Evolutionary conservation across 2,797 vertebrate species (phyloP).

Genomic region (Prunella strophiata): DNA sequence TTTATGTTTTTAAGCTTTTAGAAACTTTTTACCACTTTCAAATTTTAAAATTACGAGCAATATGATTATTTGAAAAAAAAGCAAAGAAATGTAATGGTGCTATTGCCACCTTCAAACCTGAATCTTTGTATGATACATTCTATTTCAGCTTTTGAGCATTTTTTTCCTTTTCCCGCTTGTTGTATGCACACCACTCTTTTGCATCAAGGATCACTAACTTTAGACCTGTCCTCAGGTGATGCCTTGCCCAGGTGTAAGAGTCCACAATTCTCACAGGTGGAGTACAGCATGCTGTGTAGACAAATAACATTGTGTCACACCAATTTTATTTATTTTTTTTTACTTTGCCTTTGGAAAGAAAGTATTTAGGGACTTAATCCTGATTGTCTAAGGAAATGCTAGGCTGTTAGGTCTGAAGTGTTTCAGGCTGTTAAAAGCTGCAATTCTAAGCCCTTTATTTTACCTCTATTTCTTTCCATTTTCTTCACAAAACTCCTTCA

Average conservation of each 20-base stretch:
- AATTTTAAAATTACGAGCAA: not conserved
- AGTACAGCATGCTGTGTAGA: not conserved
- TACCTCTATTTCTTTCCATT: not conserved
- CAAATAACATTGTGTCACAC: not conserved
- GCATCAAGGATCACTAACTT: not conserved
- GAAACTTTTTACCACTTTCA: not conserved
- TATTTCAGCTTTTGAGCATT: not conserved
- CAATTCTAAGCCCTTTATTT: not conserved
- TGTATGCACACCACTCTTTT: not conserved
- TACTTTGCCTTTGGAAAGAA: not conserved
- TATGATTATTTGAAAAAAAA: not conserved
- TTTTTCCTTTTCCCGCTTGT: not conserved
- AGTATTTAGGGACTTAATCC: not conserved
- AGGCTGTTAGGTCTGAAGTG: not conserved
- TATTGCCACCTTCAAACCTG: not conserved
- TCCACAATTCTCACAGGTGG: not conserved
- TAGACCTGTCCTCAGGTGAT: not conserved
- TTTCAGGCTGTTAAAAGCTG: not conserved
- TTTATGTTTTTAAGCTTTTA: not conserved
- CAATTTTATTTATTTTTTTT: not conserved
- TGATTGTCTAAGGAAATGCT: not conserved
- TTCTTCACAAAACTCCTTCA: not conserved
- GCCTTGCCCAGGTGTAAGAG: not conserved
- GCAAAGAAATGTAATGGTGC: not conserved
- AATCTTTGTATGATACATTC: not conserved